Evolutionary conservation across 1,140 invertebrate species (phyloP).

Genomic region (Nephila pilipes): DNA sequence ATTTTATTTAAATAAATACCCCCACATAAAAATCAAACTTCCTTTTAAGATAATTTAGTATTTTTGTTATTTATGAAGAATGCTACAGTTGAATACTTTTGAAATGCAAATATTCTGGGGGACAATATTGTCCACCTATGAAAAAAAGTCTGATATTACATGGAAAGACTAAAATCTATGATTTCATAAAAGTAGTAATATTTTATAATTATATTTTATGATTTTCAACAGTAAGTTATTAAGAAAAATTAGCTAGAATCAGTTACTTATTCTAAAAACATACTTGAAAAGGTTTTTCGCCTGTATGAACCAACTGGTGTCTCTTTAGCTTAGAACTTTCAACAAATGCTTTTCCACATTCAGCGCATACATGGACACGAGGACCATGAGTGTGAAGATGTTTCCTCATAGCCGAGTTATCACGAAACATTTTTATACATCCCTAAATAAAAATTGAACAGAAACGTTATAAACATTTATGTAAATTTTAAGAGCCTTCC

Average conservation of each 20-base stretch:
- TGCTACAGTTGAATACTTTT: no score
- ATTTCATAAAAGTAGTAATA: no score
- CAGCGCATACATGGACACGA: slow-evolving; percentile 97
- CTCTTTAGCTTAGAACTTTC: slow-evolving; percentile 98
- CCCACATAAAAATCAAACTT: no score
- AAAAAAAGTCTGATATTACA: no score
- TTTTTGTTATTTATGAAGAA: no score
- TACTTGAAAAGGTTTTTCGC: slow-evolving; percentile 93
- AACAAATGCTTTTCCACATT: slow-evolving; percentile 99
- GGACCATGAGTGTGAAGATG: slow-evolving; percentile 98
- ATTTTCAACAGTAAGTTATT: not conserved
- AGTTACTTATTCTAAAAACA: not conserved
- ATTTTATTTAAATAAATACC: no score
- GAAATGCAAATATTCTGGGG: no score
- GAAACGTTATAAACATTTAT: not conserved
- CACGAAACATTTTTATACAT: slow-evolving; percentile 97
- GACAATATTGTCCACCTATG: no score
- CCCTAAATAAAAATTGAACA: slow-evolving; percentile 79
- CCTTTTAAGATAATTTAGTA: no score
- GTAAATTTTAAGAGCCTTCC: no score
- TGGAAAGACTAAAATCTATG: no score
- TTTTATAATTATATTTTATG: no score
- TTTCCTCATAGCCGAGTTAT: slow-evolving; percentile 99
- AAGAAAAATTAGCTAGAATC: not conserved
- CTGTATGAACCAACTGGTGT: slow-evolving; percentile 96